These are phyloP conservation scores for Taphrorychus bicolor DNA, from an alignment of 2,888 invertebrate species.

Conservation along the genomic window DNA sequence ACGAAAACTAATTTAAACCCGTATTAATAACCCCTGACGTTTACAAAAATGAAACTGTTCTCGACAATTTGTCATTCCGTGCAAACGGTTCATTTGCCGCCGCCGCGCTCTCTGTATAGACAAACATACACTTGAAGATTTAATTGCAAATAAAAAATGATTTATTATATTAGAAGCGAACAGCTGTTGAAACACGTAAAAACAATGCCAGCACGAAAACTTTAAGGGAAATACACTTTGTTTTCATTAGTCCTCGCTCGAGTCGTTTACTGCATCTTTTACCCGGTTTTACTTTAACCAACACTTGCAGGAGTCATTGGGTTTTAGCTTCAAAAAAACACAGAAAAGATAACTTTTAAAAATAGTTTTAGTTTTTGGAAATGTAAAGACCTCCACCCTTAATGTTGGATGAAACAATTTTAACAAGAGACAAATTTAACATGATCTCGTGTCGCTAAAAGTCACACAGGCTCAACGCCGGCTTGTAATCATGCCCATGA, in stretches of 20 bases:
- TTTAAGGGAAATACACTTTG: neutral
- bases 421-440: slow-evolving; percentile 30
- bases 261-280: neutral
- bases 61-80: slow-evolving; percentile 32
- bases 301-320: too few species aligned
- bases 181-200: slow-evolving; percentile 15
- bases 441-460: slow-evolving; percentile 25
- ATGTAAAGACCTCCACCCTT: too few species aligned
- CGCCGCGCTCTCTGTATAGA: slow-evolving; percentile 17
- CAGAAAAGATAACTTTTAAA: too few species aligned
- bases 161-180: slow-evolving; percentile 25
- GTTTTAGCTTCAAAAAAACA: too few species aligned
- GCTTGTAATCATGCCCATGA: slow-evolving; percentile 25
- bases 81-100: slow-evolving; percentile 32
- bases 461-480: slow-evolving; percentile 18
- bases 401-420: slow-evolving; percentile 1
- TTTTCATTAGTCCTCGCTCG: neutral
- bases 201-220: slow-evolving; percentile 1
- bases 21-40: slow-evolving; percentile 15
- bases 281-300: neutral
- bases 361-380: too few species aligned
- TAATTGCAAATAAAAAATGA: slow-evolving; percentile 39
- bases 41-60: slow-evolving; percentile 32
- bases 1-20: slow-evolving; percentile 10
- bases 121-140: slow-evolving; percentile 36